Percentiles rank a stretch among this genome's conserved stretches.
These are phyloP conservation scores for Heteropelma amictum DNA, from an alignment of 2,888 invertebrate species.

Conservation along the genomic window DNA sequence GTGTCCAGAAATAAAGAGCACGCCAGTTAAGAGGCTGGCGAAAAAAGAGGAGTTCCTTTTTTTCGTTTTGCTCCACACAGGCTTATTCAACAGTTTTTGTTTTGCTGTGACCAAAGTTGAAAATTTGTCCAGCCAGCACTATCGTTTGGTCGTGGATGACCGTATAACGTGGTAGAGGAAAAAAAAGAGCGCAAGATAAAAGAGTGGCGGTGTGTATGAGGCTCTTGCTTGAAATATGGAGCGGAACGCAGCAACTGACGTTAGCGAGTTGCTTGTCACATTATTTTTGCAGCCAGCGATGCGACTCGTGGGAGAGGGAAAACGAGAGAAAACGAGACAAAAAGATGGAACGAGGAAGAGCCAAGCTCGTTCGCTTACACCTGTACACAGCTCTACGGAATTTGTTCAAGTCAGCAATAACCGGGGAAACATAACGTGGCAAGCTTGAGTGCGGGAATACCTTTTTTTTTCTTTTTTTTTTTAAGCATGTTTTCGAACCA, in stretches of 20 bases:
- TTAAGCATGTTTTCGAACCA: neutral
- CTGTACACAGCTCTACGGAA: slow-evolving; percentile 44
- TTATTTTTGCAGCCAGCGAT: slow-evolving; percentile 73
- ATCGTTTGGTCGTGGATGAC: slow-evolving; percentile 25
- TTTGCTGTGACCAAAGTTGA: slow-evolving; percentile 2
- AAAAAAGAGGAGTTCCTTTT: neutral
- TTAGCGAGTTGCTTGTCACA: slow-evolving; percentile 70
- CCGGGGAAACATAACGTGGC: slow-evolving; percentile 53
- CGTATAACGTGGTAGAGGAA: slow-evolving; percentile 22
- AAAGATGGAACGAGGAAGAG: neutral
- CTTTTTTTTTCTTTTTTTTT: slow-evolving; percentile 42
- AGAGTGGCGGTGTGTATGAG: slow-evolving; percentile 50
- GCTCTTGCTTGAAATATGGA: slow-evolving; percentile 67
- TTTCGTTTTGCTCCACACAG: neutral
- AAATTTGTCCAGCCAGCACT: slow-evolving; percentile 13
- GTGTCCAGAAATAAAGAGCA: neutral
- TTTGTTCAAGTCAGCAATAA: slow-evolving; percentile 71
- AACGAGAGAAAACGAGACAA: slow-evolving; percentile 10
- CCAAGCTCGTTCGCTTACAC: slow-evolving; percentile 63
- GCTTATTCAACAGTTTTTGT: too few species aligned
- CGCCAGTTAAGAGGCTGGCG: neutral
- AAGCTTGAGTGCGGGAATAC: slow-evolving; percentile 6
- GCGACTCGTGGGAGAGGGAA: slow-evolving; percentile 60
- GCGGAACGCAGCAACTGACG: slow-evolving; percentile 68
- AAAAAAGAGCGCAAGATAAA: slow-evolving; percentile 32